Evolutionary conservation across 2,888 invertebrate genomes (phyloP).

Genomic region (Agrotis ipsilon): DNA sequence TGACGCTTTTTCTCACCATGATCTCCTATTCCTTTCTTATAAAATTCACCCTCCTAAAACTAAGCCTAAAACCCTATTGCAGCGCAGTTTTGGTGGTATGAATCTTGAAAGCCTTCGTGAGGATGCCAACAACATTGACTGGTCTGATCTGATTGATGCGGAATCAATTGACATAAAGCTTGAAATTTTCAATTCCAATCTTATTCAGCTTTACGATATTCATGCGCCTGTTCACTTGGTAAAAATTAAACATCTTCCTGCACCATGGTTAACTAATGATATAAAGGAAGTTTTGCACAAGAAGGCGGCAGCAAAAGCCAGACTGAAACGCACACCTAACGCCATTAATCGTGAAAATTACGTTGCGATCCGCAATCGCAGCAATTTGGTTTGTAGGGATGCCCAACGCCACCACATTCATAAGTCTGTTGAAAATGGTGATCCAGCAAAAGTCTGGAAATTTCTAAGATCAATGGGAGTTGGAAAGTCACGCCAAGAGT

Average conservation of each 20-base stretch:
- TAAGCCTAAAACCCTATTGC: too few relatives aligned
- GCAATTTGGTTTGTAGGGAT: too few relatives aligned
- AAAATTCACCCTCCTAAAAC: not conserved
- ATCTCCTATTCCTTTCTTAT: not conserved
- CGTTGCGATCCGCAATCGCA: too few relatives aligned
- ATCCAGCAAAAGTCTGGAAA: too few relatives aligned
- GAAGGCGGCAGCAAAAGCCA: not conserved
- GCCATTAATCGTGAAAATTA: too few relatives aligned
- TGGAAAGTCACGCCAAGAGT: too few relatives aligned
- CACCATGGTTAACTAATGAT: not conserved
- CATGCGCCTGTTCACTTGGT: not conserved
- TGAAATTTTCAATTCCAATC: not conserved
- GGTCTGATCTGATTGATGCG: not conserved
- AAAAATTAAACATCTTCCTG: too few relatives aligned
- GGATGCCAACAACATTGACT: not conserved
- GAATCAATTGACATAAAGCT: not conserved
- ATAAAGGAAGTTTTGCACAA: too few relatives aligned
- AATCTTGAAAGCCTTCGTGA: not conserved
- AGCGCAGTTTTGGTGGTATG: not conserved
- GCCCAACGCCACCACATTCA: too few relatives aligned
- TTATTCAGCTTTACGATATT: not conserved
- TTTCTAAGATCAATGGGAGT: too few relatives aligned
- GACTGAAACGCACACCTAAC: not conserved
- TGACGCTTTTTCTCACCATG: not conserved
- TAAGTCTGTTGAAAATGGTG: too few relatives aligned